These are phyloP conservation scores for Seriola rivoliana DNA, from an alignment of 2,113 vertebrate genomes.

Conservation along the genomic window DNA sequence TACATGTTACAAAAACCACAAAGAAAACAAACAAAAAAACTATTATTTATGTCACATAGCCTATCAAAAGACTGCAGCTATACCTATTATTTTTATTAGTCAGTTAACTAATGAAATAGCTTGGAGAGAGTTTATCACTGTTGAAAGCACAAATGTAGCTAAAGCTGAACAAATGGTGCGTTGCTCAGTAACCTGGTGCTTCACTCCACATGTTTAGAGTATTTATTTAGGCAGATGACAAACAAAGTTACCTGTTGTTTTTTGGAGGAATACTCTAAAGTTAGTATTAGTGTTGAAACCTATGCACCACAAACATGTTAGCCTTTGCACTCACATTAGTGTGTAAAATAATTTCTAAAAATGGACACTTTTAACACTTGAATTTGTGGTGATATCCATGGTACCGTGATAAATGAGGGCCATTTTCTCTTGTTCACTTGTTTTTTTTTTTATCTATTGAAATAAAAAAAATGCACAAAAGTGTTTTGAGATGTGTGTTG, in stretches of 20 bases:
- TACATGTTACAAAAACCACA: slow-evolving; percentile 47
- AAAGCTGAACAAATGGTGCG: slow-evolving; percentile 12
- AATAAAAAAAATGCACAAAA: slow-evolving; percentile 56
- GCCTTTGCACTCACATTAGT: slow-evolving; percentile 28
- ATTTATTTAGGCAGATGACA: slow-evolving; percentile 19
- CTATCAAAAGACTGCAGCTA: slow-evolving; percentile 14
- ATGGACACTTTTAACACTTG: slow-evolving; percentile 32
- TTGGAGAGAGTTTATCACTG: slow-evolving; percentile 21
- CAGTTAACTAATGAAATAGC: slow-evolving; percentile 16
- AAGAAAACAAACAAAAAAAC: slow-evolving; percentile 13
- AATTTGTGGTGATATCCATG: slow-evolving; percentile 46
- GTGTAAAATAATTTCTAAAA: slow-evolving; percentile 5
- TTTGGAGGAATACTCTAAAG: slow-evolving; percentile 15
- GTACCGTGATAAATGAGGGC: slow-evolving; percentile 78
- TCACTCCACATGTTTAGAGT: slow-evolving; percentile 7
- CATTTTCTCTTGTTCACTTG: slow-evolving; percentile 50
- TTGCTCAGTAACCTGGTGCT: neutral
- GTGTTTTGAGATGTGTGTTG: slow-evolving; percentile 53
- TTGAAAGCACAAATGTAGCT: slow-evolving; percentile 33
- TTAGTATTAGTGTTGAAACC: slow-evolving; percentile 58
- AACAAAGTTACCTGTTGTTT: neutral
- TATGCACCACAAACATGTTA: slow-evolving; percentile 9
- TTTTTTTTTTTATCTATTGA: slow-evolving; percentile 21
- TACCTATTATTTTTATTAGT: slow-evolving; percentile 25
- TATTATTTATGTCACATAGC: slow-evolving; percentile 28